Evolutionary conservation across 2,113 vertebrate species (phyloP).

Genomic region (Furnarius figulus): DNA sequence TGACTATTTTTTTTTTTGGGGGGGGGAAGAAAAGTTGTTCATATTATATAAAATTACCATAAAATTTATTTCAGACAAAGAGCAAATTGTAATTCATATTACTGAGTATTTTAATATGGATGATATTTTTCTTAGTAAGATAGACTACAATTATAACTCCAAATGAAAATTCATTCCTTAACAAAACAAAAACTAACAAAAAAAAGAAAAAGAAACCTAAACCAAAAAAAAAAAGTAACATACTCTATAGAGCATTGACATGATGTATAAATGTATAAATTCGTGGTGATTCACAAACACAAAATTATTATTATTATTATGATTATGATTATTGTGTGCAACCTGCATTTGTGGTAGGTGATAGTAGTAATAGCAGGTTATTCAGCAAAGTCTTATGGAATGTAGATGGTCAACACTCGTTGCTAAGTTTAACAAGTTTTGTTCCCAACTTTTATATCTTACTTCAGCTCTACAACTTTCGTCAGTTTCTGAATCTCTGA

Average conservation of each 20-base stretch:
- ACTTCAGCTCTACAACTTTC: not conserved
- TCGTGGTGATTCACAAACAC: not conserved
- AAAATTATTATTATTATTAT: not conserved
- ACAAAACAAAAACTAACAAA: not conserved
- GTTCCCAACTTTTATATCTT: not conserved
- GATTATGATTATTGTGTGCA: not conserved
- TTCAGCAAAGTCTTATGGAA: not conserved
- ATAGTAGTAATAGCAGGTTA: not conserved
- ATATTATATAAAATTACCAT: not conserved
- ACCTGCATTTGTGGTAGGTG: not conserved
- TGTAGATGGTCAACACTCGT: not conserved
- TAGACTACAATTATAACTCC: not conserved
- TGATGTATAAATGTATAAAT: not conserved
- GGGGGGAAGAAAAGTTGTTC: not conserved
- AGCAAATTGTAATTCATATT: not conserved
- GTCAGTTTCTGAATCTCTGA: not conserved
- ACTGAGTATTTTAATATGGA: not conserved
- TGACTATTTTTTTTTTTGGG: not conserved
- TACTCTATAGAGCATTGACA: not conserved
- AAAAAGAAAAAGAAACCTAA: no score
- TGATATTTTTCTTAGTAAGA: not conserved
- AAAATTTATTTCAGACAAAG: slow-evolving; percentile 15
- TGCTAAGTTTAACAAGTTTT: not conserved
- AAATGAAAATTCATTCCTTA: not conserved
- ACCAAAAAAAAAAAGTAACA: not conserved